Percentiles rank a stretch among this genome's conserved stretches.
phyloP scores from a whole-genome alignment of 2,888 invertebrate genomes.

The Macropis europaea region DNA sequence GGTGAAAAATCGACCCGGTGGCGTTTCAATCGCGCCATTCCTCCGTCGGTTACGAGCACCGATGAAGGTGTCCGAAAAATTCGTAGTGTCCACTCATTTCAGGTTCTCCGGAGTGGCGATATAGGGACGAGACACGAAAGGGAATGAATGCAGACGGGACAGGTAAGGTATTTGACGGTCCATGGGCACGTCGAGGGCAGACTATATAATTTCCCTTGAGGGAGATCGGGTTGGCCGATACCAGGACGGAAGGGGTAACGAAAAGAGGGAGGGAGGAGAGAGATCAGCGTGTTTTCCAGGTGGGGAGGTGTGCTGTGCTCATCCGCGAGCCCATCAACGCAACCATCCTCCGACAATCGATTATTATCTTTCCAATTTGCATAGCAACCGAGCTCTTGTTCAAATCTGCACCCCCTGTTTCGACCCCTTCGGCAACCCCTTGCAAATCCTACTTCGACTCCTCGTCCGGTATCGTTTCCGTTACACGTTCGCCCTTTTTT shows the following conservation, averaged over 20 bases:
- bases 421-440: constrained; percentile 69
- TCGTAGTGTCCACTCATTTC: constrained; percentile 56
- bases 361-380: constrained; percentile 80
- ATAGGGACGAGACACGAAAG: constrained; percentile 57
- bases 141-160: constrained; percentile 69
- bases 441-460: constrained; percentile 69
- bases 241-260: constrained; percentile 58
- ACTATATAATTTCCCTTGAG: constrained; percentile 80
- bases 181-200: constrained; percentile 69
- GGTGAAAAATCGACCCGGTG: constrained; percentile 27
- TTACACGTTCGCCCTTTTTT: constrained; percentile 49
- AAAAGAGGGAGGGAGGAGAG: constrained; percentile 48
- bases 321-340: constrained; percentile 76
- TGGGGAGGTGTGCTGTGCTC: constrained; percentile 70
- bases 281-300: constrained; percentile 69
- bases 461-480: constrained; percentile 62
- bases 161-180: constrained; percentile 75
- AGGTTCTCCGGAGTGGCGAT: constrained; percentile 48
- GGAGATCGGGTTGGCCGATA: constrained; percentile 76
- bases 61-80: constrained; percentile 61
- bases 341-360: constrained; percentile 77
- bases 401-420: constrained; percentile 72
- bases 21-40: constrained; percentile 43
- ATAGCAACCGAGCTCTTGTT: constrained; percentile 75
- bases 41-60: constrained; percentile 27